These are phyloP conservation scores for Pterois miles DNA, from an alignment of 2,797 vertebrate genomes.

Conservation along the genomic window DNA sequence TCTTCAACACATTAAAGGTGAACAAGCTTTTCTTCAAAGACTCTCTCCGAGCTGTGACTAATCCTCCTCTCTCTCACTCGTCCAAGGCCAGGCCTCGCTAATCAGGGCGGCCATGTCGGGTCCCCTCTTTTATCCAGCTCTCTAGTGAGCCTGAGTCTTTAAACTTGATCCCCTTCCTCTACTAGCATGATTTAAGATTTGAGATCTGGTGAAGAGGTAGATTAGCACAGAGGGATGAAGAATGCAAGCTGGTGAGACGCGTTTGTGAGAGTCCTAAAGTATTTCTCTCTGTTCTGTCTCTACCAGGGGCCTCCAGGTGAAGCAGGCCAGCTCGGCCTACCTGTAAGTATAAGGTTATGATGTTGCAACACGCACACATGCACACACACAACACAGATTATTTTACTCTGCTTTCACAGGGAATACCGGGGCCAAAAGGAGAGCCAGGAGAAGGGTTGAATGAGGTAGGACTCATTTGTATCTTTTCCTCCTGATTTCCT, in stretches of 20 bases:
- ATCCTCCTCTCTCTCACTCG: slow-evolving; percentile 46
- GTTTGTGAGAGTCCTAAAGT: slow-evolving; percentile 10
- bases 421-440: slow-evolving; percentile 88
- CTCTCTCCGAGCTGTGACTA: slow-evolving; percentile 63
- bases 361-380: background rate
- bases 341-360: slow-evolving; percentile 83
- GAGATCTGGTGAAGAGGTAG: slow-evolving; percentile 54
- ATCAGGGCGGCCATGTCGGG: slow-evolving; percentile 60
- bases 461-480: slow-evolving; percentile 80
- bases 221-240: slow-evolving; percentile 43
- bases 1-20: slow-evolving; percentile 69
- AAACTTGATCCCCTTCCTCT: slow-evolving; percentile 65
- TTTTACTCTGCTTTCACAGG: slow-evolving; percentile 72
- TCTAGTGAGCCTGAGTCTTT: slow-evolving; percentile 63
- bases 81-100: slow-evolving; percentile 63
- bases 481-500: background rate
- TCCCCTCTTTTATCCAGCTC: slow-evolving; percentile 58
- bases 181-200: slow-evolving; percentile 55
- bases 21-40: slow-evolving; percentile 72
- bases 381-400: slow-evolving; percentile 1
- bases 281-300: slow-evolving; percentile 52
- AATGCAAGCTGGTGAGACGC: background rate
- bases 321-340: slow-evolving; percentile 80
- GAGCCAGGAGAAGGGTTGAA: slow-evolving; percentile 87
- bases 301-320: slow-evolving; percentile 84